Evolutionary conservation across 2,797 vertebrate genomes (phyloP).

Genomic region (Syndactyla subalaris): DNA sequence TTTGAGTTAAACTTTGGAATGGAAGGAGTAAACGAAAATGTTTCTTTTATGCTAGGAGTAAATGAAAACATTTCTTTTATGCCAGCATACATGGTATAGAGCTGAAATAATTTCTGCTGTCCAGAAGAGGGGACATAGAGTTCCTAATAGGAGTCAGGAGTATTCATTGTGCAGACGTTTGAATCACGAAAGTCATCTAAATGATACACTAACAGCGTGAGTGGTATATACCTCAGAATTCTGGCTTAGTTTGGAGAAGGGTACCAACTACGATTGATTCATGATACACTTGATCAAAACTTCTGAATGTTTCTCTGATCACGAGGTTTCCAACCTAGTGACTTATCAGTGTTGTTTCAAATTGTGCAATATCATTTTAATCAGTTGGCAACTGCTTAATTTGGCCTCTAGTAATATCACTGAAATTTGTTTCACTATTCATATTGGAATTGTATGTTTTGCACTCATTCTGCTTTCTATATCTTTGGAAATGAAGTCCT

Average conservation of each 20-base stretch:
- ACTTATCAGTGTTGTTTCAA: neutral
- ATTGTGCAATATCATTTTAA: neutral
- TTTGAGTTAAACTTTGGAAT: conserved; percentile 18
- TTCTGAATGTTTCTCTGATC: neutral
- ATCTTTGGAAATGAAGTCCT: neutral
- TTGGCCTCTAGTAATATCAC: neutral
- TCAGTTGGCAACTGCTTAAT: neutral
- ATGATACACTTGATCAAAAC: neutral
- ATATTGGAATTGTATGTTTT: neutral
- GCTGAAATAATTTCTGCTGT: neutral
- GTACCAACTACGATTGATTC: neutral
- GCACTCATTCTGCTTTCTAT: neutral
- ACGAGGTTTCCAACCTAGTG: neutral
- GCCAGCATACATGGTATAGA: neutral
- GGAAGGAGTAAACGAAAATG: neutral
- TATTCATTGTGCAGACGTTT: neutral
- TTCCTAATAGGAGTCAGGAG: neutral
- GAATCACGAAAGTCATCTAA: neutral
- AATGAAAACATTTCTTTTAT: neutral
- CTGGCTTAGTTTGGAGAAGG: neutral
- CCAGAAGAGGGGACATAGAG: neutral
- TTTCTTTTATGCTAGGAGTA: neutral
- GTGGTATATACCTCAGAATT: neutral
- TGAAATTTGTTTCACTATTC: conserved; percentile 5
- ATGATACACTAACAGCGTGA: neutral